Evolutionary conservation across 2,797 vertebrate genomes (phyloP), one percentile per base, ranked within the genome.

Genomic region (Pantherophis alleghaniensis): DNA sequence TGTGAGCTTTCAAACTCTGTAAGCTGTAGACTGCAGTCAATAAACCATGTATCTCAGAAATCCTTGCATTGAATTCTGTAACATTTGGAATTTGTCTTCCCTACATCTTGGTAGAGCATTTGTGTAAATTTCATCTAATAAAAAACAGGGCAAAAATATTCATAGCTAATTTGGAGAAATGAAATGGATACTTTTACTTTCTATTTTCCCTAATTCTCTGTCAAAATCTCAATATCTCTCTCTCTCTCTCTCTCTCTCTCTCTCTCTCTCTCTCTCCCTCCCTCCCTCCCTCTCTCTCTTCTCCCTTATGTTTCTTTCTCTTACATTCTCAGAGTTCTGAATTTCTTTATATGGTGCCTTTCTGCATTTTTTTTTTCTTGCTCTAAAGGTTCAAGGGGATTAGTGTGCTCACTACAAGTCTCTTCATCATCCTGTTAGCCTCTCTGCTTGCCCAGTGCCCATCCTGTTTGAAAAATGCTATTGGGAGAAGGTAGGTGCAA

Each of bases 131-230:
- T 83, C 74, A 83, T 12, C 32, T 24, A 32, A 1, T 5, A 53
- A 93, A 87, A 16, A 74, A 63, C 86, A 51, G 47, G 26, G 0
- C 0, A 37, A 32, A 0, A 12, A 37, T 69, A 12, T 0, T 86
- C 0, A 14, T 86, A 91, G 90, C 26, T 90, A 55, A 9, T n/a
- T 83, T 10, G 3, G 93, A 13, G 28, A 32, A 13, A 95, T 91
- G 14, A 92, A 13, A 93, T 63, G 12, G 12, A 89, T 60, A 1
- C 55, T 87, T 94, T 83, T 83, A 83, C 74, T 83, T 83, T 83
- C 74, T 83, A 47, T 47, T 83, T 47, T 83, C 74, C 37, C 37
- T 79, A 83, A 83, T 11, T 47, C 7, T 79, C 7, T 79, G 7
- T 51, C 16, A 47, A 47, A 47, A 47, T 12, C 14, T 79, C 69